phyloP scores from a whole-genome alignment of 2,888 invertebrate genomes.

The Clostera curtula region DNA sequence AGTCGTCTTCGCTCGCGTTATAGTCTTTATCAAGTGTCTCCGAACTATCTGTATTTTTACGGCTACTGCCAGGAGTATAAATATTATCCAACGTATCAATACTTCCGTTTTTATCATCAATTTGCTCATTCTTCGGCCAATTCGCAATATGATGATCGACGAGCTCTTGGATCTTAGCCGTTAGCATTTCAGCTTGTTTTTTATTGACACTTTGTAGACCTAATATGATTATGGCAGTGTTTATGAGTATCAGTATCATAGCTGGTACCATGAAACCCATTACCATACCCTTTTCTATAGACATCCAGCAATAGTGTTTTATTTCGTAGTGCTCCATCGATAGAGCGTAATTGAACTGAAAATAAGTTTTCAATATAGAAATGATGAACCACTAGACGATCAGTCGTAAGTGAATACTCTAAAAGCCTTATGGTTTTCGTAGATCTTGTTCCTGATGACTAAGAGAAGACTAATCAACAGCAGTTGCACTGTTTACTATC shows the following conservation, averaged over 20 bases:
- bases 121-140: slow-evolving; percentile 48
- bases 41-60: slow-evolving; percentile 62
- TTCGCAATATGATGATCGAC: slow-evolving; percentile 59
- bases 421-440: too few species aligned
- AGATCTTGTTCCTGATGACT: too few species aligned
- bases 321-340: slow-evolving; percentile 83
- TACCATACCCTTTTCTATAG: slow-evolving; percentile 84
- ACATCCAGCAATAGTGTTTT: slow-evolving; percentile 84
- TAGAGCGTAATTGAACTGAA: slow-evolving; percentile 78
- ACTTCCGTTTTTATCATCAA: slow-evolving; percentile 45
- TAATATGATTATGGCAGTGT: slow-evolving; percentile 75
- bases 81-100: slow-evolving; percentile 52
- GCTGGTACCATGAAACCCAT: slow-evolving; percentile 84
- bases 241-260: slow-evolving; percentile 78
- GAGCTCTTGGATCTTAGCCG: slow-evolving; percentile 60
- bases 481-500: too few species aligned
- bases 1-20: slow-evolving; percentile 53
- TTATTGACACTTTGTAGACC: slow-evolving; percentile 65
- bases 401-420: too few species aligned
- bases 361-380: slow-evolving; percentile 9
- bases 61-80: slow-evolving; percentile 53
- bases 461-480: too few species aligned
- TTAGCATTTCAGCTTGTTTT: slow-evolving; percentile 61
- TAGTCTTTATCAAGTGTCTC: slow-evolving; percentile 60
- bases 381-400: too few species aligned